Conservation (phyloP, 2,797 vertebrate species). For the Amblyraja radiata region DNA sequence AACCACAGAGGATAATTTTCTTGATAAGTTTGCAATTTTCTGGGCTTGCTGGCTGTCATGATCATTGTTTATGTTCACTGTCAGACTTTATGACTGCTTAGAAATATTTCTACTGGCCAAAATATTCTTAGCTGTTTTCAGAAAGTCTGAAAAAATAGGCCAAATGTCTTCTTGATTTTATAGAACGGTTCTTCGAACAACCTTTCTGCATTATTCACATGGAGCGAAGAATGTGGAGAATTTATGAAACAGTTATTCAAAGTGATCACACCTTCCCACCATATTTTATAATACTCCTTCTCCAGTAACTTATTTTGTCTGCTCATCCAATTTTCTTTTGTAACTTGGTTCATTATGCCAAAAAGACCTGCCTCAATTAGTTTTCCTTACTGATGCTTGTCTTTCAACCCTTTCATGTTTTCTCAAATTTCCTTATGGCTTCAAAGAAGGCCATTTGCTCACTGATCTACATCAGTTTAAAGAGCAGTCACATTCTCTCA, state of each 20-base stretch:
- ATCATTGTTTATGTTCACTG: not conserved
- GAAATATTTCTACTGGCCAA: not conserved
- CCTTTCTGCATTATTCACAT: no score
- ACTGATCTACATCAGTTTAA: no score
- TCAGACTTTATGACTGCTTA: not conserved
- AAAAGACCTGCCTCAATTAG: not conserved
- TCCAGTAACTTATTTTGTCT: not conserved
- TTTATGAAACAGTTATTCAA: not conserved
- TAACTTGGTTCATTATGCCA: constrained; percentile 11
- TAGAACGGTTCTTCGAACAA: not conserved
- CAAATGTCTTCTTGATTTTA: not conserved
- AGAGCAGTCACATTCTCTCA: no score
- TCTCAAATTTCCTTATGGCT: no score
- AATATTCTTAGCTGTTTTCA: not conserved
- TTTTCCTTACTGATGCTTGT: not conserved
- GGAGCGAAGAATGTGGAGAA: not conserved
- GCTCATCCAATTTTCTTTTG: not conserved
- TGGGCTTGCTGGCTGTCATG: not conserved
- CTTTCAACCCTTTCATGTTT: no score
- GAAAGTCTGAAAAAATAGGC: not conserved
- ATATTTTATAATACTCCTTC: not conserved
- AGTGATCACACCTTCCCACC: not conserved
- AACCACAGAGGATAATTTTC: not conserved
- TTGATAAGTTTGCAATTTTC: not conserved
- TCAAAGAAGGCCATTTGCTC: no score